These are phyloP conservation scores for Zootermopsis nevadensis DNA, from an alignment of 2,888 invertebrate species.

Conservation along the genomic window DNA sequence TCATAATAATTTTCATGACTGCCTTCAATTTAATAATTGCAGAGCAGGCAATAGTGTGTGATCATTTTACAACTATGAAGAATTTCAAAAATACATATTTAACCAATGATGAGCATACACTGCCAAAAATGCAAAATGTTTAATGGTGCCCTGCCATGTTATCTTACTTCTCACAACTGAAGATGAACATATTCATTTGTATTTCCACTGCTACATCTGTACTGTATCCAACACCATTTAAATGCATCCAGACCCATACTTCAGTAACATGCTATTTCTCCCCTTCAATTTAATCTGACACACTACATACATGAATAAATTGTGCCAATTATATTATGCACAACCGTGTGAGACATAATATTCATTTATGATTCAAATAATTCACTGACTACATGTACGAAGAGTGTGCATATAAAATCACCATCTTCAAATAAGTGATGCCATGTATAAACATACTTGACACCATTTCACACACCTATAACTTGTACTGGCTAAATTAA, in stretches of 20 bases:
- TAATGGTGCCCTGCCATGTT: too few relatives aligned
- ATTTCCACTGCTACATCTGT: neutral
- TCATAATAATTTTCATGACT: too few relatives aligned
- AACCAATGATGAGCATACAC: too few relatives aligned
- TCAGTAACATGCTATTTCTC: neutral
- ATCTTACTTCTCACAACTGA: neutral
- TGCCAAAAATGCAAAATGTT: too few relatives aligned
- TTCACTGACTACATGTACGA: neutral
- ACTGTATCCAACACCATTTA: neutral
- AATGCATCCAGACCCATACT: neutral
- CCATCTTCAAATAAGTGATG: constrained; percentile 18
- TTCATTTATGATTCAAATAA: neutral
- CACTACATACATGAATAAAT: neutral
- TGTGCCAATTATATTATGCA: neutral
- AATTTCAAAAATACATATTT: too few relatives aligned
- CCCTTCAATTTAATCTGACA: neutral
- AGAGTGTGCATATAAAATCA: neutral
- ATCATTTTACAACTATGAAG: too few relatives aligned
- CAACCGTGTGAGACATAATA: neutral
- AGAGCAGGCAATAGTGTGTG: too few relatives aligned
- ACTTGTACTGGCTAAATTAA: neutral
- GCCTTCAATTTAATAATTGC: too few relatives aligned
- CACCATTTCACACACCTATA: neutral
- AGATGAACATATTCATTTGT: neutral
- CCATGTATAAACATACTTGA: constrained; percentile 28